phyloP scores from a whole-genome alignment of 2,888 invertebrate species.

The Eristalis pertinax region DNA sequence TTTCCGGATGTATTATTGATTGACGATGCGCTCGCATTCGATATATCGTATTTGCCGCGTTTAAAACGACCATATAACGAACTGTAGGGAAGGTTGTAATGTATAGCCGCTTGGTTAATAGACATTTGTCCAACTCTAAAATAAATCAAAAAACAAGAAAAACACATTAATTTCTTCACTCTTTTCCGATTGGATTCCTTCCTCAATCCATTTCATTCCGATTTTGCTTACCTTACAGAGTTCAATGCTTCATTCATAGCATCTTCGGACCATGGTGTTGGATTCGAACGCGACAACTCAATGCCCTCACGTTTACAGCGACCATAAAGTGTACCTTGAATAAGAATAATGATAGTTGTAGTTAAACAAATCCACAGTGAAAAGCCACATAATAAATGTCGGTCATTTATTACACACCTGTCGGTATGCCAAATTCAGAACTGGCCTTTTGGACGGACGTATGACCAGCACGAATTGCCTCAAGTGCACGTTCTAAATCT shows the following conservation, averaged over 20 bases:
- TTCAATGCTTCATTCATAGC: conserved; percentile 95
- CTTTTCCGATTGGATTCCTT: not conserved
- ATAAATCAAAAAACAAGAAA: conserved; percentile 61
- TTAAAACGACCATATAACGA: conserved; percentile 94
- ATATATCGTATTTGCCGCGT: conserved; percentile 89
- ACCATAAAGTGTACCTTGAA: conserved; percentile 90
- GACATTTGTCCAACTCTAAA: conserved; percentile 94
- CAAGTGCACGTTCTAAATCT: conserved; percentile 91
- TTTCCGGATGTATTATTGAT: conserved; percentile 80
- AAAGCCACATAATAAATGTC: not conserved
- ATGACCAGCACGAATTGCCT: conserved; percentile 90
- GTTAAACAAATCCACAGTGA: not conserved
- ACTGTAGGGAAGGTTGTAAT: conserved; percentile 94
- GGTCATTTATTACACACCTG: conserved; percentile 82
- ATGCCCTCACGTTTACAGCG: conserved; percentile 95
- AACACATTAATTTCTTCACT: not conserved
- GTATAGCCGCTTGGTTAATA: conserved; percentile 95
- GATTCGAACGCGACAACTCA: conserved; percentile 92
- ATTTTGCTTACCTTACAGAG: conserved; percentile 87
- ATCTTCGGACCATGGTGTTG: conserved; percentile 97
- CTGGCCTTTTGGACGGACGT: conserved; percentile 93
- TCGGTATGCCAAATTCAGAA: conserved; percentile 93
- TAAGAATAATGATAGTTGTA: not conserved
- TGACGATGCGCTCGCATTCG: conserved; percentile 78
- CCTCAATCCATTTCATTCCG: not conserved